Evolutionary conservation across 2,888 invertebrate genomes (phyloP), one percentile per base, ranked within the genome.

Genomic region (Mesoligia furuncula): DNA sequence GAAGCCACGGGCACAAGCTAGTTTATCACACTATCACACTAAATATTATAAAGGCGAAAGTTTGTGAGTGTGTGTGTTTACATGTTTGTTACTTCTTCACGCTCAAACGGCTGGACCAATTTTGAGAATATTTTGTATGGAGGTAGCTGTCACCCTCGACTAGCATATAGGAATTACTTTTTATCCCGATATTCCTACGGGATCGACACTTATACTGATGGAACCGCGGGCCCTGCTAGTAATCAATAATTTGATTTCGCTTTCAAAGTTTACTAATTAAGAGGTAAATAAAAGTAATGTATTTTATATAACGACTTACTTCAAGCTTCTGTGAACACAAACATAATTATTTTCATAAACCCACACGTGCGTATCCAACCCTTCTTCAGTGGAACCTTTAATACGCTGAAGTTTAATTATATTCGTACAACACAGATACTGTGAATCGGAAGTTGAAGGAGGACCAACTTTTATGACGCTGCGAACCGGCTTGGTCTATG

Each of bases 371-470:
- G 62, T 75, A 73, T 67, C 15, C 36, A 61, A 75, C 51, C 61
- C 65, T 64, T 84, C 73, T 78, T 75, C 69, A 66, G 36, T 51
- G 20, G 24, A 74, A 73, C 76, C 77, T 77, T 83, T 90, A 89
- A 88, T 85, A 88, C 76, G 76, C 77, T 77, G 77, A 88, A 90
- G 90, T 89, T 90, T 90, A 90, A 91, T 90, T 90, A 90, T 87
- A 90, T 89, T 88, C 88, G 42, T 73, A 75, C 61, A 84, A 83
- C 85, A 89, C 71, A 77, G 75, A 80, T 87, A 87, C 86, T 88
- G 90, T 91, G 90, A 92, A 90, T 89, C 87, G 85, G 90, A 92
- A 93, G 91, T 92, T 92, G 85, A 87, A 83, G 84, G 77, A 84
- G 81, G 91, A 89, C 84, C 85, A 81, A 84, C 83, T 86, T 86